phyloP scores from a whole-genome alignment of 2,888 invertebrate genomes.

The Agapostemon virescens region DNA sequence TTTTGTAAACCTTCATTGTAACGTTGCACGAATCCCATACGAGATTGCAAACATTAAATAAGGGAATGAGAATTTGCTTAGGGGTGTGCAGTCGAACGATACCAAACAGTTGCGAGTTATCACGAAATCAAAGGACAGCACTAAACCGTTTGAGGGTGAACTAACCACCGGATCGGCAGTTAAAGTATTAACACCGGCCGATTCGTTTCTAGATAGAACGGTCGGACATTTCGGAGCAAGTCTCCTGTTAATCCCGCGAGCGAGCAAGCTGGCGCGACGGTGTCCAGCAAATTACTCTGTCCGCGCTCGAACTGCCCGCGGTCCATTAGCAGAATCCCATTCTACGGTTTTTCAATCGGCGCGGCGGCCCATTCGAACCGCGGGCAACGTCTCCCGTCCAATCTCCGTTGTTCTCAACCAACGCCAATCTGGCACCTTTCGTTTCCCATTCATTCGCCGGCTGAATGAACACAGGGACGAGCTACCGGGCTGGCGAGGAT shows the following conservation, averaged over 20 bases:
- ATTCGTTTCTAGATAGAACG: not conserved
- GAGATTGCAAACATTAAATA: too few relatives aligned
- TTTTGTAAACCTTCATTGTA: too few relatives aligned
- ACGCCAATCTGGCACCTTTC: constrained; percentile 56
- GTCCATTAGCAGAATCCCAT: constrained; percentile 49
- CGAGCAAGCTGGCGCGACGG: not conserved
- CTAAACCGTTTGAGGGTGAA: not conserved
- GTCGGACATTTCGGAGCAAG: not conserved
- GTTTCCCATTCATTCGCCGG: constrained; percentile 47
- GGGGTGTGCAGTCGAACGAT: not conserved
- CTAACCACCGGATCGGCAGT: not conserved
- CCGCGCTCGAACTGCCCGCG: constrained; percentile 21
- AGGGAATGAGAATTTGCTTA: too few relatives aligned
- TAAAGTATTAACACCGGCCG: not conserved
- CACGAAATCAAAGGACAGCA: constrained; percentile 5
- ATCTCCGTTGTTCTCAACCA: constrained; percentile 57
- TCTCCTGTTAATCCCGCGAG: not conserved
- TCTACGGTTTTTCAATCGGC: constrained; percentile 50
- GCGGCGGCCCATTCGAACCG: constrained; percentile 42
- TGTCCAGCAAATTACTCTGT: constrained; percentile 44
- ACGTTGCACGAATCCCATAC: too few relatives aligned
- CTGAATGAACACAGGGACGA: constrained; percentile 42
- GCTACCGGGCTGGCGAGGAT: not conserved
- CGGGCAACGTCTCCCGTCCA: constrained; percentile 45
- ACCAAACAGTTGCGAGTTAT: not conserved